Conservation (phyloP, 1,140 invertebrate species). For the Ceratoteleas bidentatus region DNA sequence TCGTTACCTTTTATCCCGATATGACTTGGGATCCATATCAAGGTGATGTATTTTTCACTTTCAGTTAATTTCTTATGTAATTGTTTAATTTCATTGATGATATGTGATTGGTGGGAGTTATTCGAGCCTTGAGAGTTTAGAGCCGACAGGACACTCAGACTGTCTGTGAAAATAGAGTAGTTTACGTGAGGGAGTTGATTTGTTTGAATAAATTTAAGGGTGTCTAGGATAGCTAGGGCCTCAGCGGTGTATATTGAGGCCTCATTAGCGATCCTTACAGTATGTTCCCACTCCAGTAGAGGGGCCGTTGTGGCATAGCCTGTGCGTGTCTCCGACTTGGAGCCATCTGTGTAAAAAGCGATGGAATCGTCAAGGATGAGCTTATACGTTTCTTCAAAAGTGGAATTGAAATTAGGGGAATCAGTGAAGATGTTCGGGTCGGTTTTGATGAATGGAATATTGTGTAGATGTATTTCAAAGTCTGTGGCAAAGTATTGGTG, state of each 20-base stretch:
- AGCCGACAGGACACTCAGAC: conserved; percentile 4
- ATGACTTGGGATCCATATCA: conserved; percentile 6
- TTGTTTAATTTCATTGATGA: conserved; percentile 2
- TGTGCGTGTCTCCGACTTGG: too few relatives aligned
- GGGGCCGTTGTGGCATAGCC: too few relatives aligned
- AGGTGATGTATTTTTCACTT: not conserved
- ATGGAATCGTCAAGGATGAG: too few relatives aligned
- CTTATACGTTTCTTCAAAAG: too few relatives aligned
- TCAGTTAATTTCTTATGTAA: not conserved
- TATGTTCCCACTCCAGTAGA: too few relatives aligned
- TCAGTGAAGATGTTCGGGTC: too few relatives aligned
- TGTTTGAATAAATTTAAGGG: not conserved
- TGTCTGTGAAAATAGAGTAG: conserved; percentile 19
- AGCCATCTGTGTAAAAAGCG: too few relatives aligned
- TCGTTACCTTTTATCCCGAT: not conserved
- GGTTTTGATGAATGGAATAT: too few relatives aligned
- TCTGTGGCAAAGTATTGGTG: too few relatives aligned
- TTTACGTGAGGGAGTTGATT: not conserved
- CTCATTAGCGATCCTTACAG: conserved; percentile 3
- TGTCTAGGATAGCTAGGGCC: not conserved
- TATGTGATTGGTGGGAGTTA: not conserved
- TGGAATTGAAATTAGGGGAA: too few relatives aligned
- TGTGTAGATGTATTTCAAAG: too few relatives aligned
- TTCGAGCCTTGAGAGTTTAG: not conserved
- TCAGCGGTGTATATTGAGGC: conserved; percentile 14